Percentiles rank a stretch among this genome's conserved stretches.
Conservation (phyloP, 2,797 vertebrate genomes). For the Tolypeutes matacus region DNA sequence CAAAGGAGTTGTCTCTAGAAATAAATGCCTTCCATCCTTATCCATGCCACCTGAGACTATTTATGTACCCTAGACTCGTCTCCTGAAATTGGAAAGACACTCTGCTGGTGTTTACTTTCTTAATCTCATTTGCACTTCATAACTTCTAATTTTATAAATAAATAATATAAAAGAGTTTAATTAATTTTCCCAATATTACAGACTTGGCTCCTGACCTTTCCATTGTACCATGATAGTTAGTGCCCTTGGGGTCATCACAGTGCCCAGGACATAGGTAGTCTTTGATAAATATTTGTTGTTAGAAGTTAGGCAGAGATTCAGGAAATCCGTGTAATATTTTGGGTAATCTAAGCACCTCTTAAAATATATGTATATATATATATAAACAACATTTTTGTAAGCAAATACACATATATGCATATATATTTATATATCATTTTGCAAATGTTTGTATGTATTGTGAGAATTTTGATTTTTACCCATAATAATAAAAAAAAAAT, state of each 20-base stretch:
- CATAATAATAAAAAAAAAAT: too few species aligned
- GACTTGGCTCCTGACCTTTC: neutral
- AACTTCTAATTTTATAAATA: neutral
- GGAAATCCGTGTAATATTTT: too few species aligned
- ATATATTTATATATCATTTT: too few species aligned
- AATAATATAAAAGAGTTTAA: neutral
- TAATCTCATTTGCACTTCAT: neutral
- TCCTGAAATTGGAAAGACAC: neutral
- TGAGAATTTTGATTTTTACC: too few species aligned
- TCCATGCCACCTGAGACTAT: too few species aligned
- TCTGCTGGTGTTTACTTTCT: neutral
- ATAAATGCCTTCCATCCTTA: neutral
- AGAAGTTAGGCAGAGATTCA: neutral
- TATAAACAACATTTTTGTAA: too few species aligned
- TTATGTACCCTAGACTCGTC: neutral
- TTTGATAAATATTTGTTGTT: constrained; percentile 38
- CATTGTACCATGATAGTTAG: neutral
- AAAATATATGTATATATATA: too few species aligned
- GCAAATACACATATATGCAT: too few species aligned
- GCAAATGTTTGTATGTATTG: too few species aligned
- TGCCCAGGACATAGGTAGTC: neutral
- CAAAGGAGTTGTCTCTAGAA: neutral
- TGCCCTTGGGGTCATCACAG: neutral
- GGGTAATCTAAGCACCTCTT: too few species aligned
- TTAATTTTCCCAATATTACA: neutral